Conservation (phyloP, 2,888 invertebrate species). For the Lasioglossum villosulum region DNA sequence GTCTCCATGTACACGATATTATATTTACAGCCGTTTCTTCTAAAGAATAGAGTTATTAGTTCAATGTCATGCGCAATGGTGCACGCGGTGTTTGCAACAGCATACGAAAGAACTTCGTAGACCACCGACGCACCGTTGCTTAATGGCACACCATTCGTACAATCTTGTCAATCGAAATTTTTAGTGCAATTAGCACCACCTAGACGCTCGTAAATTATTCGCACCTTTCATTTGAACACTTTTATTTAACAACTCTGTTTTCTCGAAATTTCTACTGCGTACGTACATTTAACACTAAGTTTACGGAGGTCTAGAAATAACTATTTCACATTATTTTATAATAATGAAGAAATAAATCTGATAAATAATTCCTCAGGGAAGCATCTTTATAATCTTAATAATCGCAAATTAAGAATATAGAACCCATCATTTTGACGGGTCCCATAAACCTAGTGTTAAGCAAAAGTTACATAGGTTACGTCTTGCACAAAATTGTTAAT, state of each 20-base stretch:
- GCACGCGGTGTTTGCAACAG: conserved; percentile 6
- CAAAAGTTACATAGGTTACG: neutral
- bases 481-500: neutral
- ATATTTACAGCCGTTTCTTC: neutral
- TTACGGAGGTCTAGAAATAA: too few species aligned
- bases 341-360: too few species aligned
- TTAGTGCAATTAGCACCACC: neutral
- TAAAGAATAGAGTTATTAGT: conserved; percentile 30
- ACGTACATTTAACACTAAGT: neutral
- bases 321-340: too few species aligned
- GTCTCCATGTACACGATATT: neutral
- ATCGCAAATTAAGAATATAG: too few species aligned
- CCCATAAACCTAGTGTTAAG: neutral
- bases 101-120: neutral
- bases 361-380: too few species aligned
- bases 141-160: conserved; percentile 74
- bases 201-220: neutral
- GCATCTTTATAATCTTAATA: too few species aligned
- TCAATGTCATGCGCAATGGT: conserved; percentile 35
- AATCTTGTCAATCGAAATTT: conserved; percentile 51
- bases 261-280: neutral
- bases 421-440: too few species aligned
- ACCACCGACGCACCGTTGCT: conserved; percentile 68
- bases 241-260: neutral
- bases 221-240: neutral